Base-by-base conservation (phyloP, 2,888 invertebrate species). In the Bhutanitis thaidina region DNA sequence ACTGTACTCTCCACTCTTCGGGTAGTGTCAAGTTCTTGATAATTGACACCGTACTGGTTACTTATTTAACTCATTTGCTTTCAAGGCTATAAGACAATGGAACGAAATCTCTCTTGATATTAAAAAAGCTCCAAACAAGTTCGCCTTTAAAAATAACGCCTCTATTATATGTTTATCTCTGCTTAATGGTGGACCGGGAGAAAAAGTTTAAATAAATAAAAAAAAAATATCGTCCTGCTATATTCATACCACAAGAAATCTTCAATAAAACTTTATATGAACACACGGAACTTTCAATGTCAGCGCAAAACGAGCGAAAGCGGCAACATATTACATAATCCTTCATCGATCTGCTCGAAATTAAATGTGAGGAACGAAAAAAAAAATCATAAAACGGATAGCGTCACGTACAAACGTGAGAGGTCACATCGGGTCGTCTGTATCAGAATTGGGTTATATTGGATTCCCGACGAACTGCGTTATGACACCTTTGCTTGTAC, bases 381-480 rank as follows among this genome's bases (percentile, higher is more conserved):
- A n/a, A 20, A 20, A 45, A 51, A 45, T 40, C 44, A 45, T 36
- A 41, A 40, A 41, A 15, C 41, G 37, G 12, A 51, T 46, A 41
- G 40, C 36, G 45, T 30, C 41, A 41, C 41, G 45, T 51, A 41
- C 13, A n/a, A 15, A 29, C 20, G 36, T 37, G 51, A 46, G 41
- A 49, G 46, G 51, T 51, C 51, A 36, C 36, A 51, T 15, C 30
- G 45, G 20, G 12, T 20, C 16, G 40, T 1, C 12, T 40, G 43
- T 49, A 38, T 36, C 45, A 34, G 35, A 40, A 51, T 41, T 41
- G 51, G 51, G 45, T 46, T 46, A 46, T 46, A 51, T 46, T 51
- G 41, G 41, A 44, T 50, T 45, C 15, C 40, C 34, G 39, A 36
- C 27, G 40, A 41, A 40, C 16, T 46, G 14, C 20, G 20, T 35